Base-by-base conservation (phyloP, 2,888 invertebrate species). In the Omphaloscelis lunosa region DNA sequence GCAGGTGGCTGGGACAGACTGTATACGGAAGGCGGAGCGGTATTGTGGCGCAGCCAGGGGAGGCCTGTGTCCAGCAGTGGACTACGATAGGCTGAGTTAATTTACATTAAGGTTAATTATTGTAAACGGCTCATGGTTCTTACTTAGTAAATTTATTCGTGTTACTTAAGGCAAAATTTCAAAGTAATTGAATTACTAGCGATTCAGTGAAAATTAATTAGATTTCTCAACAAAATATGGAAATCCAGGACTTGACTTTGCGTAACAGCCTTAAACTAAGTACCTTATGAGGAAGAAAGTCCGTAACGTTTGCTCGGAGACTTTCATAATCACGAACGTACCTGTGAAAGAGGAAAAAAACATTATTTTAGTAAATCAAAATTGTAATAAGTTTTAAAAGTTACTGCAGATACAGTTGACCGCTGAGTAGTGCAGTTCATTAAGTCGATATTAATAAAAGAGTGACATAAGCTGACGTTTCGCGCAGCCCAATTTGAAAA, bases 311-410 rank as follows among this genome's bases (percentile, higher is more conserved):
- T 62, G 2, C 15, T 67, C 27, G 20, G 1, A 48, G 45, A 67
- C 27, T 67, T 56, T 41, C 29, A 9, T 78, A n/a, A 61, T 17
- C 48, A 41, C 17, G 56, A 79, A 67, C 61, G 41, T 83, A 79
- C 79, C 79, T 83, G 66, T 62, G 51, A 83, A 58, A 62, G n/a
- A 56, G 41, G 9, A 51, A 53, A 51, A 53, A 27, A 1, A 17
- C 17, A n/a, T 8, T 53, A 23, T 41, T 53, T 29, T 53, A 75
- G n/a, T 41, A 15, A 39, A 53, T 23, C 0, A 45, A 53, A 23
- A 51, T 39, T 6, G 1, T 20, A 17, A 9, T 15, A 72, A 15
- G 20, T 20, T n/a, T 17, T 17, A 41, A 41, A 41, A 41, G n/a
- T 48, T 17, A 23, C 51, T 51, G 51, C 51, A 48, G 0, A 20